Evolutionary conservation across 2,797 vertebrate species (phyloP), one percentile per base, ranked within the genome.

Genomic region (Eulemur mongoz): DNA sequence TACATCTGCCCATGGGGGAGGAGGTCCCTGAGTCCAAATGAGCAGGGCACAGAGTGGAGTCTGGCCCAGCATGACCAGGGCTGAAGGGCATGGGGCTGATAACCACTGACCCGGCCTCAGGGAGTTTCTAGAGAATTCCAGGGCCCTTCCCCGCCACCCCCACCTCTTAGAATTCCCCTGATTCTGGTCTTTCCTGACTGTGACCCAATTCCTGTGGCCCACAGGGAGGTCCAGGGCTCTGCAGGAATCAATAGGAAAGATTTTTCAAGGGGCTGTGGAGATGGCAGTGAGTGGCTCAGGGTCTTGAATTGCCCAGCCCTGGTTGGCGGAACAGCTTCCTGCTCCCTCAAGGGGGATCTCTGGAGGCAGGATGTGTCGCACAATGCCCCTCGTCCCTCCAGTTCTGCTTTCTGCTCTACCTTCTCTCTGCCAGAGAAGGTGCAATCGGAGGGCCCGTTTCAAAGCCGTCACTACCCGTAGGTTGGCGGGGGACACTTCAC

Each of bases 121-220:
- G 81, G 45, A 85, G 48, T 57, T 59, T 70, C 65, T 73, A 82
- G 65, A 94, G 54, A 87, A 89, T 91, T 91, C 83, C 61, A 50
- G 54, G 72, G 38, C 61, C 75, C 20, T 45, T 83, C 52, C 48
- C 30, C 30, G 25, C 43, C 17, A 4, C 43, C 40, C 38, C 57
- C 18, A 30, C 30, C 59, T 93, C 30, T 63, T 70, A 45, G 88
- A 95, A 92, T 79, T 87, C 75, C 85, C 93, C 48, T 13, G 43
- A 80, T 73, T 96, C 82, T 96, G 91, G 10, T 86, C 93, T 90
- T 93, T 96, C n/a, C 94, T 95, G 73, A 73, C 69, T 65, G 82
- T 97, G 97, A 96, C 97, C 96, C 94, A 97, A 61, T 97, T 98
- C 80, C 87, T 52, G 50, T 89, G 78, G 92, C 89, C 93, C 80